phyloP scores from a whole-genome alignment of 2,888 invertebrate genomes.

The Lysandra bellargus region DNA sequence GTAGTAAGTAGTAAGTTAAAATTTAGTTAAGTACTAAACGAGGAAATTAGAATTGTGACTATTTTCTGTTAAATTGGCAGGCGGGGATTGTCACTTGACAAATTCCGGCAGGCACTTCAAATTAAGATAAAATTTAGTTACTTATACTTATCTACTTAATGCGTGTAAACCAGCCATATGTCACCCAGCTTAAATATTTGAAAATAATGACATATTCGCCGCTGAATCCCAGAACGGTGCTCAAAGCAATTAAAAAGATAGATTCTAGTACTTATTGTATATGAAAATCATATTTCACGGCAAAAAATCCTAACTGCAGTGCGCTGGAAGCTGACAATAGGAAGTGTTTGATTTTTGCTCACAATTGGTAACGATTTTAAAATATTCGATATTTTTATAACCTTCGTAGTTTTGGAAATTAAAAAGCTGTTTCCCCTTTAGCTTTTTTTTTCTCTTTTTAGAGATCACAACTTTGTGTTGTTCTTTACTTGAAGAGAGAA shows the following conservation, averaged over 20 bases:
- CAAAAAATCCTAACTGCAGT: background rate
- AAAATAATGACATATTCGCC: conserved; percentile 1
- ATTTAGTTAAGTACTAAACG: no score
- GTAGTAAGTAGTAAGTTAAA: no score
- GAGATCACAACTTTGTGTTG: no score
- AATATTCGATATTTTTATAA: background rate
- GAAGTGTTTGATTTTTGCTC: background rate
- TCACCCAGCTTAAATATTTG: background rate
- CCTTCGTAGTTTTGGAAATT: background rate
- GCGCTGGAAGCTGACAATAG: background rate
- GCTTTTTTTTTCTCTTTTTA: no score
- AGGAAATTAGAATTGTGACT: no score
- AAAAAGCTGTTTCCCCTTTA: no score
- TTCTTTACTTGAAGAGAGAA: no score
- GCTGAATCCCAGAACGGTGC: background rate
- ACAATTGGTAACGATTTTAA: background rate
- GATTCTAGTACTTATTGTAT: background rate
- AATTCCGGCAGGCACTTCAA: no score
- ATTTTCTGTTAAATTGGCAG: no score
- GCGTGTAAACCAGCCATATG: background rate
- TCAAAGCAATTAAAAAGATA: conserved; percentile 7
- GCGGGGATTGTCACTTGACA: no score
- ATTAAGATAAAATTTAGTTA: no score
- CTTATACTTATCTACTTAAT: no score
- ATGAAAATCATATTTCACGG: conserved; percentile 10